Percentiles rank a stretch among this genome's conserved stretches.
Conservation (phyloP, 1,140 invertebrate genomes). For the Arion vulgaris region DNA sequence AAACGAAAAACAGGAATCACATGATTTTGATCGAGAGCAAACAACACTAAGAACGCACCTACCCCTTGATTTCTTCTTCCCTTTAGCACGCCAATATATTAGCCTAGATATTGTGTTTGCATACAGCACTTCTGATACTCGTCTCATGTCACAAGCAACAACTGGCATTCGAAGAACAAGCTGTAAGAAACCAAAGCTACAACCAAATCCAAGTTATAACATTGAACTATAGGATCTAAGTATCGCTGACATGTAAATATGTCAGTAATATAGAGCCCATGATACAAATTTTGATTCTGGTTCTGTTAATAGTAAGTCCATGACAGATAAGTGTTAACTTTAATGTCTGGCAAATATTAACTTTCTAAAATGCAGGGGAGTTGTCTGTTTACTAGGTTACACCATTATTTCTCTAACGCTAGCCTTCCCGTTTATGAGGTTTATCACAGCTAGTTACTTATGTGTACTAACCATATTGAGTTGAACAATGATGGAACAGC, state of each 20-base stretch:
- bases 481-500: too few relatives aligned
- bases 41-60: neutral
- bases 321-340: too few relatives aligned
- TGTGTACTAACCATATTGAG: too few relatives aligned
- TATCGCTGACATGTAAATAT: neutral
- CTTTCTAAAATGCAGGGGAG: too few relatives aligned
- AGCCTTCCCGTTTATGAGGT: too few relatives aligned
- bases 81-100: constrained; percentile 30
- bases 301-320: neutral
- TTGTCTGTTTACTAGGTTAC: too few relatives aligned
- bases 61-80: constrained; percentile 11
- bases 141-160: constrained; percentile 23
- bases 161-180: constrained; percentile 25
- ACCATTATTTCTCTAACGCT: too few relatives aligned
- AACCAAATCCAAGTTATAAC: constrained; percentile 18
- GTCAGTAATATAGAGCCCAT: neutral
- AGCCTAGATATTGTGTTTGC: constrained; percentile 30
- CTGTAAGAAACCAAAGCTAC: constrained; percentile 11
- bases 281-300: constrained; percentile 3
- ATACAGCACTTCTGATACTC: constrained; percentile 28
- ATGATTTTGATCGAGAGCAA: neutral
- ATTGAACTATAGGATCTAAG: neutral
- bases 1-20: neutral
- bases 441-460: too few relatives aligned
- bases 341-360: too few relatives aligned